These are phyloP conservation scores for Holacanthus passer DNA, from an alignment of 2,113 vertebrate genomes.

Conservation along the genomic window DNA sequence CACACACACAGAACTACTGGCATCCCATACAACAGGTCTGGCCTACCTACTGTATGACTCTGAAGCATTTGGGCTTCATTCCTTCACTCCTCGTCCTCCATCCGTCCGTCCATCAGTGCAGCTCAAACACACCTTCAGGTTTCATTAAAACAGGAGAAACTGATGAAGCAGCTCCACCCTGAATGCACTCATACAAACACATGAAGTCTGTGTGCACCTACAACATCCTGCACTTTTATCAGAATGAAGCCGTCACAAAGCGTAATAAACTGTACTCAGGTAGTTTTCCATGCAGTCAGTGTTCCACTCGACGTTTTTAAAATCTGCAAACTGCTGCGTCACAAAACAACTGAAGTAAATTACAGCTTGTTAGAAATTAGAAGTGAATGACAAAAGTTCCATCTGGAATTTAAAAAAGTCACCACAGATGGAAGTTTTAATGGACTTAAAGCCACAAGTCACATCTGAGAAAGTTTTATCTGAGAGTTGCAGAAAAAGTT, in stretches of 20 bases:
- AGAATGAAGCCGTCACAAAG: background rate
- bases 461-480: too few species aligned
- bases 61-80: background rate
- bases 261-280: too few species aligned
- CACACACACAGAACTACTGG: constrained; percentile 48
- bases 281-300: too few species aligned
- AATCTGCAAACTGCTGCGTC: too few species aligned
- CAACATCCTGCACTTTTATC: background rate
- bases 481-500: too few species aligned
- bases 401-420: too few species aligned
- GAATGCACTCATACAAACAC: background rate
- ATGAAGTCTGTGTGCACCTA: background rate
- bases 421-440: too few species aligned
- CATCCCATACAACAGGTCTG: constrained; percentile 77
- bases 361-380: too few species aligned
- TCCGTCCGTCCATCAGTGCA: background rate
- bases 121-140: background rate
- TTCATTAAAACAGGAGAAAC: background rate
- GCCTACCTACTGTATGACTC: constrained; percentile 44
- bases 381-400: too few species aligned
- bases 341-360: too few species aligned
- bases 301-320: too few species aligned
- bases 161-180: background rate
- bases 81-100: constrained; percentile 1
- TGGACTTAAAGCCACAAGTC: too few species aligned